A percentile compares a stretch with the other conserved stretches of the same genome.
phyloP scores from a whole-genome alignment of 2,113 vertebrate species.

The Fregetta grallaria region DNA sequence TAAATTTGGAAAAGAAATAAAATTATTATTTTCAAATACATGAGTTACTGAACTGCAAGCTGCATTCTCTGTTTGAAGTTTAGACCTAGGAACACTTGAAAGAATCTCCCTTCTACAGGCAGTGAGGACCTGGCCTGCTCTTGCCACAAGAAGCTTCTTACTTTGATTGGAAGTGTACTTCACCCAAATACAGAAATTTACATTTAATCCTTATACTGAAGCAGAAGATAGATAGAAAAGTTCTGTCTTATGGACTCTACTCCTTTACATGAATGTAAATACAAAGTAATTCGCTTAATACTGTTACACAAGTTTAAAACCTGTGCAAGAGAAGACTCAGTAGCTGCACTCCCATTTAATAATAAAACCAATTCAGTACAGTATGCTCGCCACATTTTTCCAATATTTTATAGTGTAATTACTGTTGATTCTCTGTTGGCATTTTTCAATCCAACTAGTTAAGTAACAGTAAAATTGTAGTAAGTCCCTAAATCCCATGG shows the following conservation, averaged over 20 bases:
- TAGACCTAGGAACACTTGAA: not conserved
- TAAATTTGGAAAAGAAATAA: not conserved
- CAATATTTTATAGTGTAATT: not conserved
- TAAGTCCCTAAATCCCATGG: not conserved
- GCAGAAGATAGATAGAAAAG: not conserved
- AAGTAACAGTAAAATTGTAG: not conserved
- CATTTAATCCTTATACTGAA: not conserved
- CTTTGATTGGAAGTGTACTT: not conserved
- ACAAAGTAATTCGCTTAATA: not conserved
- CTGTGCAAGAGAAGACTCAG: not conserved
- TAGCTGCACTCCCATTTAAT: not conserved
- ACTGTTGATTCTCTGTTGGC: not conserved
- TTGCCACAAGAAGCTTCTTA: not conserved
- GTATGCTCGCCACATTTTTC: not conserved
- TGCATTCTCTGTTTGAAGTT: not conserved
- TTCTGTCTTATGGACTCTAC: not conserved
- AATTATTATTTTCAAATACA: not conserved
- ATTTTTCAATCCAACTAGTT: not conserved
- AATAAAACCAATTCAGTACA: not conserved
- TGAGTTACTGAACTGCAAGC: not conserved
- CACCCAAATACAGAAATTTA: not conserved
- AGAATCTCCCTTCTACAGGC: not conserved
- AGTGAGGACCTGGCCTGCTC: not conserved
- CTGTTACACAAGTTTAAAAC: not conserved
- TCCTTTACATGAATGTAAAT: not conserved